A percentile compares a stretch with the other conserved stretches of the same genome.
Evolutionary conservation across 2,797 vertebrate species (phyloP).

Genomic region (Alauda arvensis): DNA sequence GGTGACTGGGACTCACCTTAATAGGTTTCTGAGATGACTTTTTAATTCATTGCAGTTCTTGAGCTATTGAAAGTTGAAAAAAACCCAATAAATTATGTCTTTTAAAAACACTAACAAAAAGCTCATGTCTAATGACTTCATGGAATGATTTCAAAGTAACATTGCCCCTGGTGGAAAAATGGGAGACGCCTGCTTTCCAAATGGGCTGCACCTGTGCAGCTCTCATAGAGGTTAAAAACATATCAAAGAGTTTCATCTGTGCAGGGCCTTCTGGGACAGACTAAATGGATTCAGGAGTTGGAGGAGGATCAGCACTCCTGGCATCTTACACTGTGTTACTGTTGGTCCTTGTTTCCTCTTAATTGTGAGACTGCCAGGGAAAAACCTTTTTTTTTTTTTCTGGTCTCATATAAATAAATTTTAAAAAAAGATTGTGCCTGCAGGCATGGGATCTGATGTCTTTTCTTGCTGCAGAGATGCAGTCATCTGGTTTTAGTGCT

Average conservation of each 20-base stretch:
- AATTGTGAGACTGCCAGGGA: slow-evolving; percentile 14
- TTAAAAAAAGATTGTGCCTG: background rate
- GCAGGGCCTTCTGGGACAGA: background rate
- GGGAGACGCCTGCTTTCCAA: slow-evolving; percentile 26
- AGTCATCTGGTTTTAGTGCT: slow-evolving; percentile 42
- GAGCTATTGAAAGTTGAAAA: slow-evolving; percentile 8
- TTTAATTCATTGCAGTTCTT: slow-evolving; percentile 34
- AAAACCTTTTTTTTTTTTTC: background rate
- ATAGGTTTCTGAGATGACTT: slow-evolving; percentile 22
- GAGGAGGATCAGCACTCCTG: slow-evolving; percentile 24
- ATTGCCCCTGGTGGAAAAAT: slow-evolving; percentile 34
- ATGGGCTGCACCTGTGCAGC: slow-evolving; percentile 51
- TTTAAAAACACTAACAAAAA: slow-evolving; percentile 43
- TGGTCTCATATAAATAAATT: background rate
- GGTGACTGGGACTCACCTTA: slow-evolving; percentile 20
- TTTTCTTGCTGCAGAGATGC: background rate
- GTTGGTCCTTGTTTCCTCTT: slow-evolving; percentile 34
- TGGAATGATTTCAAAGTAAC: slow-evolving; percentile 53
- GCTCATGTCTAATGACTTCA: slow-evolving; percentile 41
- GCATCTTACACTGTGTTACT: background rate
- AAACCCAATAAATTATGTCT: slow-evolving; percentile 5
- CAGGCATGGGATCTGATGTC: slow-evolving; percentile 12
- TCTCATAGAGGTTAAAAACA: slow-evolving; percentile 6
- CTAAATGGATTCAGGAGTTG: slow-evolving; percentile 3
- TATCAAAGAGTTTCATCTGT: slow-evolving; percentile 17